A percentile compares a stretch with the other conserved stretches of the same genome.
Conservation (phyloP, 2,797 vertebrate species). For the Amblyopsis hoosieri region DNA sequence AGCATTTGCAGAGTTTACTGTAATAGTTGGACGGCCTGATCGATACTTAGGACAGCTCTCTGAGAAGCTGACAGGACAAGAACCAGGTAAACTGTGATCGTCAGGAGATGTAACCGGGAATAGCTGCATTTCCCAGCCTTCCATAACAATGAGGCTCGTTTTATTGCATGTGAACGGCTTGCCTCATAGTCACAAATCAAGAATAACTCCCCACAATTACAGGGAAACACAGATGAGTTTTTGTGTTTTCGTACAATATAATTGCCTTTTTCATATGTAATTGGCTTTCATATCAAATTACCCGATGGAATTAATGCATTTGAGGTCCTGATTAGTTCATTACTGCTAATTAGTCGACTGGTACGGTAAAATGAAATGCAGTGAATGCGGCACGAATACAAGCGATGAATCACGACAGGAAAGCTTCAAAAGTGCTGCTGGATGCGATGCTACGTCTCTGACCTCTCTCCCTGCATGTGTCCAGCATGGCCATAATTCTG, state of each 20-base stretch:
- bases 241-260: conserved; percentile 34
- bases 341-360: conserved; percentile 64
- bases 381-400: conserved; percentile 55
- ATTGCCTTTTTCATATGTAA: conserved; percentile 31
- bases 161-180: conserved; percentile 16
- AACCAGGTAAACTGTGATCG: not conserved
- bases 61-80: not conserved
- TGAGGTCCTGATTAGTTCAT: conserved; percentile 63
- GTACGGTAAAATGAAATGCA: conserved; percentile 37
- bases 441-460: conserved; percentile 58
- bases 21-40: conserved; percentile 7
- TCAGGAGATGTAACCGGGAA: not conserved
- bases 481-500: conserved; percentile 64
- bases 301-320: conserved; percentile 54
- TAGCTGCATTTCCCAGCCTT: no score
- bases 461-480: conserved; percentile 68
- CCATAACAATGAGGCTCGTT: conserved; percentile 17
- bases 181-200: conserved; percentile 19
- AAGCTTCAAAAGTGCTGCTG: conserved; percentile 55
- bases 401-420: conserved; percentile 61
- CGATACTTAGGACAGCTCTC: conserved; percentile 9
- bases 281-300: conserved; percentile 16
- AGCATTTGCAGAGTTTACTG: no score
- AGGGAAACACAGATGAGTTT: conserved; percentile 21
- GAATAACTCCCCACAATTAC: conserved; percentile 13